Evolutionary conservation across 2,888 invertebrate genomes (phyloP).

Genomic region (Cylloceria caligata): DNA sequence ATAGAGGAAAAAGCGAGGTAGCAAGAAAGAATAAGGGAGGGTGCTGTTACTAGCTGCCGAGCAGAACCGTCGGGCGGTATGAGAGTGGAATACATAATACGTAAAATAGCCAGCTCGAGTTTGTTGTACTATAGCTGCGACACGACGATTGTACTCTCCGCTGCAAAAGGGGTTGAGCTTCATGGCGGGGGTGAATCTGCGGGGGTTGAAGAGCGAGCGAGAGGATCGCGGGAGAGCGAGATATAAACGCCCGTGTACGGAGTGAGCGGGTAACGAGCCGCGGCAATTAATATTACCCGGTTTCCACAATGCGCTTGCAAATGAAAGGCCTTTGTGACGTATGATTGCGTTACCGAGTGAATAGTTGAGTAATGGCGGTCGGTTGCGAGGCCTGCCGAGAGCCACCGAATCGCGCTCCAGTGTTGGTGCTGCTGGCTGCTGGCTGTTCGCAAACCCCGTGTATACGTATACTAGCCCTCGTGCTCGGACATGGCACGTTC

Average conservation of each 20-base stretch:
- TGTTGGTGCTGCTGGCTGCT: conserved; percentile 43
- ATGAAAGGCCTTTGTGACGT: conserved; percentile 85
- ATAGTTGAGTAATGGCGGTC: conserved; percentile 84
- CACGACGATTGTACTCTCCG: conserved; percentile 40
- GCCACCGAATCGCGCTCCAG: conserved; percentile 76
- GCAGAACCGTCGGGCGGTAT: conserved; percentile 78
- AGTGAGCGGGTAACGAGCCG: conserved; percentile 83
- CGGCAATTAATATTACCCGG: conserved; percentile 85
- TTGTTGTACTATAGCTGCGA: conserved; percentile 21
- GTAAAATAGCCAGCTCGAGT: conserved; percentile 75
- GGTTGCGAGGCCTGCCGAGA: conserved; percentile 75
- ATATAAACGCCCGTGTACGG: conserved; percentile 50
- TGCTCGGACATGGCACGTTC: conserved; percentile 52
- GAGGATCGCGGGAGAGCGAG: conserved; percentile 54
- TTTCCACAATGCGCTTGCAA: conserved; percentile 85
- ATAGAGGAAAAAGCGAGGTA: conserved; percentile 68
- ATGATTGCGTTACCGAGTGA: conserved; percentile 85
- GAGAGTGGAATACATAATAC: conserved; percentile 83
- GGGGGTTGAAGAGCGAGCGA: conserved; percentile 61
- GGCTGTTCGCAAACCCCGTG: conserved; percentile 62
- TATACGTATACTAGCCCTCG: conserved; percentile 33
- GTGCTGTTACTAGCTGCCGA: conserved; percentile 73
- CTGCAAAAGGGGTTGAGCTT: conserved; percentile 35
- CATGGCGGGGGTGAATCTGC: conserved; percentile 53
- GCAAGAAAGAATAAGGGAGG: conserved; percentile 73